phyloP scores from a whole-genome alignment of 2,113 vertebrate genomes.

The Malurus alboscapulatus region DNA sequence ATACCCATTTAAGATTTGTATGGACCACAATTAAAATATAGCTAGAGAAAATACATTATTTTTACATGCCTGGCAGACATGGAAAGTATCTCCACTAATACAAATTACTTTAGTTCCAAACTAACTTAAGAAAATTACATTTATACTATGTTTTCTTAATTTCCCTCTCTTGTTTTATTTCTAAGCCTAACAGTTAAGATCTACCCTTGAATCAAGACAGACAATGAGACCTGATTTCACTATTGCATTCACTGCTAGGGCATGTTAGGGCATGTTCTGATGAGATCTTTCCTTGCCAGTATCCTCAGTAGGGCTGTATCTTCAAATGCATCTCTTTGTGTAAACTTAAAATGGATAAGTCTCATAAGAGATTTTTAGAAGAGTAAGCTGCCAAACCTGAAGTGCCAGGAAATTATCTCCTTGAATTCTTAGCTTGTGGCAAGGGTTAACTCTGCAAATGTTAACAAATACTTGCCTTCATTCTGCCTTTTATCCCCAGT shows the following conservation, averaged over 20 bases:
- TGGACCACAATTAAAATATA: neutral
- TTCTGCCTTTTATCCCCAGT: neutral
- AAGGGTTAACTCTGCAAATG: neutral
- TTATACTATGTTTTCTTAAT: neutral
- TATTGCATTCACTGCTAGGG: neutral
- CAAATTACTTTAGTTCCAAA: neutral
- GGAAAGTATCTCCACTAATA: neutral
- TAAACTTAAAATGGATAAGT: neutral
- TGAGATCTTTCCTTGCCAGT: neutral
- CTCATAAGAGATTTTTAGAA: neutral
- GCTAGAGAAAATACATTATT: neutral
- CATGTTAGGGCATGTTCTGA: neutral
- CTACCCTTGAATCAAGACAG: neutral
- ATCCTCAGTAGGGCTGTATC: neutral
- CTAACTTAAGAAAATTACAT: neutral
- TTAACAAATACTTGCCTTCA: neutral
- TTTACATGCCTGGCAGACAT: neutral
- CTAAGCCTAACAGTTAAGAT: neutral
- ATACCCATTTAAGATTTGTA: neutral
- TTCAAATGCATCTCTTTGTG: neutral
- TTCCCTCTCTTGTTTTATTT: neutral
- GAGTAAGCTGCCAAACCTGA: neutral
- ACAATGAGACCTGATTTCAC: neutral
- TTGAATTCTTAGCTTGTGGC: neutral
- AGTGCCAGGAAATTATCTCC: neutral